Percentiles rank a stretch among this genome's conserved stretches.
phyloP scores from a whole-genome alignment of 2,888 invertebrate genomes.

The Pandemis corylana region DNA sequence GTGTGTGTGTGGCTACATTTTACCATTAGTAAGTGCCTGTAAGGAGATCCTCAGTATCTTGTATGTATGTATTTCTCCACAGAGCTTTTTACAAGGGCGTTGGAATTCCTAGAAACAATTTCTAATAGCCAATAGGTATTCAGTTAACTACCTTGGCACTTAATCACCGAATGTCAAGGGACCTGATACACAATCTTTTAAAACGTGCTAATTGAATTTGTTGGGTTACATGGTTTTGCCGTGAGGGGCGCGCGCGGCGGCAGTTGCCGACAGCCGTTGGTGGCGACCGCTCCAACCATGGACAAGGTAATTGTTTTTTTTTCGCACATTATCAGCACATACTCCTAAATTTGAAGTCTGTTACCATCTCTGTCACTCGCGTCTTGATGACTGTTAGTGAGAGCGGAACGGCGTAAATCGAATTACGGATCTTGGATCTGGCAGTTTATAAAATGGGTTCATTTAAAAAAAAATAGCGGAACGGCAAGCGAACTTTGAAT shows the following conservation, averaged over 20 bases:
- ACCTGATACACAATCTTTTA: slow-evolving; percentile 8
- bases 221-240: slow-evolving; percentile 54
- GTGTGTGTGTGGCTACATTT: no score
- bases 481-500: no score
- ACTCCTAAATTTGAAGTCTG: no score
- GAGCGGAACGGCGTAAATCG: no score
- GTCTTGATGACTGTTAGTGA: no score
- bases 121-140: neutral
- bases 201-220: slow-evolving; percentile 12
- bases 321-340: neutral
- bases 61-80: no score
- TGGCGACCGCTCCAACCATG: slow-evolving; percentile 50
- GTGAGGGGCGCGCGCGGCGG: slow-evolving; percentile 56
- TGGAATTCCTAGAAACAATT: neutral
- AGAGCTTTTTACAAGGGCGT: neutral
- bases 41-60: no score
- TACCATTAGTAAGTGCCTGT: no score
- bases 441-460: no score
- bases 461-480: no score
- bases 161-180: slow-evolving; percentile 21
- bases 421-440: no score
- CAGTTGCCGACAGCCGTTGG: slow-evolving; percentile 58
- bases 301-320: slow-evolving; percentile 31
- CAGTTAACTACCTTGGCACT: neutral
- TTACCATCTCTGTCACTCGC: no score